Evolutionary conservation across 2,888 invertebrate genomes (phyloP).

Genomic region (Ischnura elegans): DNA sequence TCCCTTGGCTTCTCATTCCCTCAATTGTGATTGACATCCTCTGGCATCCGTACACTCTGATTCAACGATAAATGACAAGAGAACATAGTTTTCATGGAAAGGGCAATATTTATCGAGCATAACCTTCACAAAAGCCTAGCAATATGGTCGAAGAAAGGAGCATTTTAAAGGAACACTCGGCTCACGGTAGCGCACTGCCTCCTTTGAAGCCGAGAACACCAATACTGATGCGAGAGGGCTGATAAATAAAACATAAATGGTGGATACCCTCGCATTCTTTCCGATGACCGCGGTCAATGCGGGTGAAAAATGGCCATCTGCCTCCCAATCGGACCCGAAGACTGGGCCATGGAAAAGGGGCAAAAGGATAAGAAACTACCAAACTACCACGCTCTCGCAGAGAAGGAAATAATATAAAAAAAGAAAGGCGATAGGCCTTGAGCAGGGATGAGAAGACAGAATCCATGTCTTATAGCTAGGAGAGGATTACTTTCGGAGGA

Average conservation of each 20-base stretch:
- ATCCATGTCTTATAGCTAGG: neutral
- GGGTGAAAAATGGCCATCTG: conserved; percentile 29
- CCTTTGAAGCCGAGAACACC: neutral
- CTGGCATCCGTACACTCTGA: too few relatives aligned
- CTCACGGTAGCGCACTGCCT: too few relatives aligned
- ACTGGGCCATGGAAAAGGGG: neutral
- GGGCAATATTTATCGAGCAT: too few relatives aligned
- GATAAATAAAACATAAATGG: neutral
- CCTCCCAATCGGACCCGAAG: neutral
- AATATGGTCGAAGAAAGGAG: too few relatives aligned
- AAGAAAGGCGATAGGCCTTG: neutral
- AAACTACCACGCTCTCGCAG: neutral
- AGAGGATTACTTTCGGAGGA: neutral
- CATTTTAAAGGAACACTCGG: too few relatives aligned
- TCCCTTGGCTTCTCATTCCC: too few relatives aligned
- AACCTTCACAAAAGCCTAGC: too few relatives aligned
- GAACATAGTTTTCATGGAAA: too few relatives aligned
- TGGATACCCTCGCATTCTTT: neutral
- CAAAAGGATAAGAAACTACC: neutral
- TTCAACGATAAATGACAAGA: too few relatives aligned
- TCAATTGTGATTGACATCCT: too few relatives aligned
- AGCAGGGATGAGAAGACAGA: conserved; percentile 16
- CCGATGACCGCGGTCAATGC: conserved; percentile 2
- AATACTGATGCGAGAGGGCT: neutral
- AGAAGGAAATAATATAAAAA: neutral